Conservation (phyloP, 2,113 vertebrate species). For the Aspiorhynchus laticeps region DNA sequence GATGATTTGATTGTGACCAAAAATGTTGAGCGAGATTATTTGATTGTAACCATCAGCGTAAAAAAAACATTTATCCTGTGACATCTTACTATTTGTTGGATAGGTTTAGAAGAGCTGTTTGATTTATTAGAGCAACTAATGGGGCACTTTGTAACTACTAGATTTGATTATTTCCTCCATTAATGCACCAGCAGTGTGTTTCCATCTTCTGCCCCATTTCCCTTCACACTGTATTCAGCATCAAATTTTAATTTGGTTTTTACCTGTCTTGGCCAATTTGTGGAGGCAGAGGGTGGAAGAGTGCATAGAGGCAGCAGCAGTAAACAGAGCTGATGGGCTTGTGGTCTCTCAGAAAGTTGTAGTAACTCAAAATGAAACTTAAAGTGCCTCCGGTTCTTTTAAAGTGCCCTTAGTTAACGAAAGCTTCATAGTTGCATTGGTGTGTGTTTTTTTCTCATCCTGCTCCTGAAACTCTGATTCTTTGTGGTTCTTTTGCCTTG, state of each 20-base stretch:
- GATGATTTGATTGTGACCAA: neutral
- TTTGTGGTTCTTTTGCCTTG: neutral
- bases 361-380: conserved; percentile 46
- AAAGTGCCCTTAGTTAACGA: neutral
- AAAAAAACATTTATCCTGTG: neutral
- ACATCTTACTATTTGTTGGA: neutral
- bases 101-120: neutral
- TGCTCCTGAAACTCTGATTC: neutral
- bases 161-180: conserved; percentile 28
- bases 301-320: neutral
- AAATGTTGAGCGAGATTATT: neutral
- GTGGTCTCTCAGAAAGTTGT: conserved; percentile 26
- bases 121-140: neutral
- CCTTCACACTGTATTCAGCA: neutral
- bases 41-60: neutral
- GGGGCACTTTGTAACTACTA: conserved; percentile 4
- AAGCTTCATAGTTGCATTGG: neutral
- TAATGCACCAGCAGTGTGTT: conserved; percentile 2
- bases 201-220: conserved; percentile 17
- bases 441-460: neutral
- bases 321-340: conserved; percentile 37
- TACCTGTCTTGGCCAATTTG: conserved; percentile 38
- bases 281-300: neutral
- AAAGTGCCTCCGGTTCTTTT: conserved; percentile 23
- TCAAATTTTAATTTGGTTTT: conserved; percentile 51